Evolutionary conservation across 2,888 invertebrate species (phyloP), one percentile per base, ranked within the genome.

Genomic region (Hartigia nigra): DNA sequence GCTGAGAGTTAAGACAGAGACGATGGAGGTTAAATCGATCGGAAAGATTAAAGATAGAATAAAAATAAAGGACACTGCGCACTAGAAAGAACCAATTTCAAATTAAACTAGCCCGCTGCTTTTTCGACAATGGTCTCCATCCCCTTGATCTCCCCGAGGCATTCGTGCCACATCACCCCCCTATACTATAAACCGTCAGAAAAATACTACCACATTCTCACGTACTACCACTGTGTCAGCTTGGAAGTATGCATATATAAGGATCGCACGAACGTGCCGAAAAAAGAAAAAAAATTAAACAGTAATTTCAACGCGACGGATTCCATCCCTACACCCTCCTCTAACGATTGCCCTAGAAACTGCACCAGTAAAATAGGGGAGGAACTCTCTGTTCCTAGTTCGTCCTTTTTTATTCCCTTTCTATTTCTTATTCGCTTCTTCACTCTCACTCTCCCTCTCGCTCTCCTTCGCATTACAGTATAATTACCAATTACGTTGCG

Each of bases 21-120:
- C 80, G 86, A 86, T 86, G 83, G 83, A 84, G 84, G 82, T 85
- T 81, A 84, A 85, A 86, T 86, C 86, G 86, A 86, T 85, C 82
- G 86, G 86, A 86, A 84, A 84, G 86, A 86, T 86, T 86, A 86
- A 83, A 85, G 86, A 85, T 83, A 84, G 82, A 81, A 78, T 80
- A 83, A 85, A 82, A 84, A 84, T 82, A 82, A 31, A 70, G 75
- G n/a, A 77, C 75, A 70, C 78, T 79, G 76, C 75, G 75, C 70
- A 79, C 78, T 78, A 79, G 80, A 81, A 82, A 78, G 81, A 86
- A 86, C 78, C 86, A 85, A 86, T 86, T 86, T 82, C 81, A 80
- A 83, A 86, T 86, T 81, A 84, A 86, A 86, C 81, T 81, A 79
- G 79, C 77, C 72, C 81, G 70, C 81, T 82, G 82, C 83, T 81